These are phyloP conservation scores for Glossophaga mutica DNA, from an alignment of 2,797 vertebrate genomes.

Conservation along the genomic window DNA sequence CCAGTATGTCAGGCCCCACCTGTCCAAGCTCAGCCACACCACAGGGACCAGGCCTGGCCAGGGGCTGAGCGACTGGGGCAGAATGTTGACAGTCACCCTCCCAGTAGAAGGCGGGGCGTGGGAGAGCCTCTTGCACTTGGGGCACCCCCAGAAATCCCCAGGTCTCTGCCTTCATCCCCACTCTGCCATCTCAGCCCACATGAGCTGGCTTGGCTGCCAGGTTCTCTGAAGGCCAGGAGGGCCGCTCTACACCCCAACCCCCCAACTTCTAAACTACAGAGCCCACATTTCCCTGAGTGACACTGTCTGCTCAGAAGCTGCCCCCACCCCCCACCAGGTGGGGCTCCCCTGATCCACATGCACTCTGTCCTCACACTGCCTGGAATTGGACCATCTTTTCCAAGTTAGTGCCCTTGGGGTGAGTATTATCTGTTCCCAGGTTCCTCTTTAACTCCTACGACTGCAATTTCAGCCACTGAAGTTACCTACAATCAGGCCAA, in stretches of 20 bases:
- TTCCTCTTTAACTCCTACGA: neutral
- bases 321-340: neutral
- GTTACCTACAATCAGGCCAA: neutral
- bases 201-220: neutral
- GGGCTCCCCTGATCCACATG: neutral
- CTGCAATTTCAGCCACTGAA: neutral
- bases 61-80: neutral
- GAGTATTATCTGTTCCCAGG: neutral
- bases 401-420: neutral
- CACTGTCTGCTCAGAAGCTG: neutral
- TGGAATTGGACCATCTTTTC: neutral
- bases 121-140: neutral
- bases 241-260: too few relatives aligned
- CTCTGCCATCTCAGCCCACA: neutral
- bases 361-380: neutral
- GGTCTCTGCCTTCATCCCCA: neutral
- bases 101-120: neutral
- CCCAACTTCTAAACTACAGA: neutral
- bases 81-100: neutral
- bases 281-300: neutral
- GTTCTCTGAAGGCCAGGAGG: neutral
- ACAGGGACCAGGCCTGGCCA: neutral
- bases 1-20: neutral
- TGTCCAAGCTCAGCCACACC: neutral
- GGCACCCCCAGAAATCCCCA: accelerated